These are phyloP conservation scores for Leptoteleia sp. DNA, from an alignment of 1,140 invertebrate genomes.

Conservation along the genomic window DNA sequence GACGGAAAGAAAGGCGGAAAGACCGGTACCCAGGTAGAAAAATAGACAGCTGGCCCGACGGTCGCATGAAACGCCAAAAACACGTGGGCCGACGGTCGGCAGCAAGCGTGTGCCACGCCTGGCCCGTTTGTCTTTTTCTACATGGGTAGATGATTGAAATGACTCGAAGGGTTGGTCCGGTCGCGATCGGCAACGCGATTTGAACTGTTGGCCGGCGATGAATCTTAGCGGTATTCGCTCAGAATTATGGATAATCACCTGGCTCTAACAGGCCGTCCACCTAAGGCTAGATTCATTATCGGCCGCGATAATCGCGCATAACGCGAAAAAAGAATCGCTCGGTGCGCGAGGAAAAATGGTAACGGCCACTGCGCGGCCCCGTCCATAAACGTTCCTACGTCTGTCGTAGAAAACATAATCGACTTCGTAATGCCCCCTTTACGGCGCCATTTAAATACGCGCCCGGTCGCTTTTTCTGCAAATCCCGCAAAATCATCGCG, in stretches of 20 bases:
- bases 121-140: no score
- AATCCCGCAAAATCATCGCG: constrained; percentile 8
- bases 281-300: constrained; percentile 53
- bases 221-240: constrained; percentile 61
- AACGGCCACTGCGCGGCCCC: constrained; percentile 33
- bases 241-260: constrained; percentile 61
- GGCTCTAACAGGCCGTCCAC: constrained; percentile 50
- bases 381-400: constrained; percentile 25
- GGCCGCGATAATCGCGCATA: constrained; percentile 52
- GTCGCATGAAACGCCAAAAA: no score
- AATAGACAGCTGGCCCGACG: no score
- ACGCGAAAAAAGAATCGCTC: constrained; percentile 45
- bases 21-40: no score
- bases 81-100: no score
- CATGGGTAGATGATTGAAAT: no score
- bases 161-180: constrained; percentile 12
- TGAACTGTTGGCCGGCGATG: constrained; percentile 36
- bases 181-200: constrained; percentile 26
- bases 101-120: no score
- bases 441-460: constrained; percentile 35
- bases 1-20: not conserved
- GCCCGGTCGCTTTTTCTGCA: constrained; percentile 27
- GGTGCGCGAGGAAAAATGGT: constrained; percentile 42
- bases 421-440: constrained; percentile 32
- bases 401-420: constrained; percentile 47